phyloP scores from a whole-genome alignment of 2,113 vertebrate genomes.

The Peromyscus polionotus region DNA sequence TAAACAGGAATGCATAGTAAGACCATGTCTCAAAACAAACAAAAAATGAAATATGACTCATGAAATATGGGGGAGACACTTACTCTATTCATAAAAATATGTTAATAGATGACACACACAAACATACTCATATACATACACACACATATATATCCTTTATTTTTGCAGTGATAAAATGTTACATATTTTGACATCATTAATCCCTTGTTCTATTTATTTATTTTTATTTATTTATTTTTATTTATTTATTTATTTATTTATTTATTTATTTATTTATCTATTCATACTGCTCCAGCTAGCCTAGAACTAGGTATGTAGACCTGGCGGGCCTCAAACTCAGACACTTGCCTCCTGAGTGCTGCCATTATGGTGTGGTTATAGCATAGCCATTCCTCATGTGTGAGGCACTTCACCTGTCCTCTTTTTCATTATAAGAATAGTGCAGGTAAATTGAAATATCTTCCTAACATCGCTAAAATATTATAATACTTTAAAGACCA shows the following conservation, averaged over 20 bases:
- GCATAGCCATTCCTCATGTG: not conserved
- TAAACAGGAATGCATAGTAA: not conserved
- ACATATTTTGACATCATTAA: not conserved
- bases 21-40: not conserved
- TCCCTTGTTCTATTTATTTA: not conserved
- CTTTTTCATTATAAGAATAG: not conserved
- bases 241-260: not conserved
- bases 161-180: not conserved
- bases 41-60: not conserved
- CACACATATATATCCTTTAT: no score
- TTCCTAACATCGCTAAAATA: not conserved
- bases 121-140: no score
- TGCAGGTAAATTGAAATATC: not conserved
- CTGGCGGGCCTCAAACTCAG: not conserved
- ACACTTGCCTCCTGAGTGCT: not conserved
- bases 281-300: not conserved
- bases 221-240: not conserved
- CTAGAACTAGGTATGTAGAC: not conserved
- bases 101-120: not conserved
- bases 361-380: not conserved
- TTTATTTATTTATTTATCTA: no score
- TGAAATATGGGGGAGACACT: rapidly evolving
- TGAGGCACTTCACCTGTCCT: not conserved
- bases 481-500: not conserved
- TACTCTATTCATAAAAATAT: not conserved